A percentile compares a stretch with the other conserved stretches of the same genome.
These are phyloP conservation scores for Drosophila kohkoa DNA, from an alignment of 1,140 invertebrate genomes.

Conservation along the genomic window DNA sequence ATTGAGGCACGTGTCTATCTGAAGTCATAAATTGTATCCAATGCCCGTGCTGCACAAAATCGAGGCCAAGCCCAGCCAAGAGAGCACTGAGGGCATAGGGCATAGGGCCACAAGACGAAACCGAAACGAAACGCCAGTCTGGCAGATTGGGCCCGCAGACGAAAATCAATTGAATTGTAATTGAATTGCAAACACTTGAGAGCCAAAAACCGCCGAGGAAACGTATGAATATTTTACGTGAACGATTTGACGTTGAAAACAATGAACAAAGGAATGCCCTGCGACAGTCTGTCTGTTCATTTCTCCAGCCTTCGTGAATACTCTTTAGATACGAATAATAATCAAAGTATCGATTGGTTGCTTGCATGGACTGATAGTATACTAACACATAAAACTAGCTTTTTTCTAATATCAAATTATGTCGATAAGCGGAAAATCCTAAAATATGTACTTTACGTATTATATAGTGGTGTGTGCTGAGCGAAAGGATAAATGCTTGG, in stretches of 20 bases:
- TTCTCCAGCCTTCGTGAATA: conserved; percentile 19
- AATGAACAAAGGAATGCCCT: conserved; percentile 35
- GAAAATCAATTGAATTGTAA: conserved; percentile 81
- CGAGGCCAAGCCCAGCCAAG: conserved; percentile 11
- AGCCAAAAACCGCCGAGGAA: conserved; percentile 74
- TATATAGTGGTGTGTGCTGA: neutral
- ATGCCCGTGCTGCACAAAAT: neutral
- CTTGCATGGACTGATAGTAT: neutral
- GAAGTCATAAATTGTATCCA: conserved; percentile 39
- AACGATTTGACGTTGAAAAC: conserved; percentile 67
- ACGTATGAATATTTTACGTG: conserved; percentile 82
- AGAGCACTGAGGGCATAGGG: conserved; percentile 3
- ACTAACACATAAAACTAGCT: too few species aligned
- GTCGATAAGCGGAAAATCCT: too few species aligned
- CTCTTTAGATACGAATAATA: conserved; percentile 8
- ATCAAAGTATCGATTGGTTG: neutral
- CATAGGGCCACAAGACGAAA: neutral
- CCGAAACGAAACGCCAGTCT: neutral
- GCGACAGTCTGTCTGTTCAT: conserved; percentile 15
- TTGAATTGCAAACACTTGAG: conserved; percentile 81
- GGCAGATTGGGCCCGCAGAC: conserved; percentile 62
- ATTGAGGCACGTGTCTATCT: conserved; percentile 35
- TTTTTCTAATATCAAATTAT: too few species aligned
- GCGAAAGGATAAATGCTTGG: conserved; percentile 21
- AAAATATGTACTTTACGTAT: too few species aligned